phyloP scores from a whole-genome alignment of 30 jellyfish, hydroid and myxozoan species.

The Aurelia sp. region DNA sequence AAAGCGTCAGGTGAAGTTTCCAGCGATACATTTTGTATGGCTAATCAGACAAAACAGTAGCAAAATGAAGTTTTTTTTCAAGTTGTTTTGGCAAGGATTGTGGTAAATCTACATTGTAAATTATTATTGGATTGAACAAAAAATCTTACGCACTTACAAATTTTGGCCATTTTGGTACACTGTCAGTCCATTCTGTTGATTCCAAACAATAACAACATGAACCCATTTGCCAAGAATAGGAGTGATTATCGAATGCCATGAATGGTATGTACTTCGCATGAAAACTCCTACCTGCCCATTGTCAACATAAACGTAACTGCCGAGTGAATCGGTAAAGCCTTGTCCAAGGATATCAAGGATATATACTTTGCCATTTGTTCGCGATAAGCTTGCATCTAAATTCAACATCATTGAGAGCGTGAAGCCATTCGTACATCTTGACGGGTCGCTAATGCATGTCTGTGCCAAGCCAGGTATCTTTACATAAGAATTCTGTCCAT shows the following conservation, averaged over 20 bases:
- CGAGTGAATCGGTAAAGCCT: slow-evolving; percentile 62
- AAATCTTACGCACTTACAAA: slow-evolving; percentile 38
- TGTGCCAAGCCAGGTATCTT: slow-evolving; percentile 47
- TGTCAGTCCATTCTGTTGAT: slow-evolving; percentile 69
- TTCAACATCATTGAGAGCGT: slow-evolving; percentile 74
- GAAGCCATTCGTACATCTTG: slow-evolving; percentile 86
- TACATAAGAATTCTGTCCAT: slow-evolving; percentile 71
- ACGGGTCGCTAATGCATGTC: slow-evolving; percentile 86
- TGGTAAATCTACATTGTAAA: too few relatives aligned
- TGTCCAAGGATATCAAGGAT: slow-evolving; percentile 81
- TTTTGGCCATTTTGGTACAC: slow-evolving; percentile 69
- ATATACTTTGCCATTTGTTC: slow-evolving; percentile 15
- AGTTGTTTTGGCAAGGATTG: too few relatives aligned
- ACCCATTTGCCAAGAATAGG: slow-evolving; percentile 67
- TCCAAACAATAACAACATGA: slow-evolving; percentile 82
- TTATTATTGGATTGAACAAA: too few relatives aligned
- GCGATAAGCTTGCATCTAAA: slow-evolving; percentile 21
- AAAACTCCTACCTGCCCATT: slow-evolving; percentile 51
- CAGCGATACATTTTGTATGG: too few relatives aligned
- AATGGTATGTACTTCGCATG: slow-evolving; percentile 34
- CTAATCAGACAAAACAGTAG: too few relatives aligned
- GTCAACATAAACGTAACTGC: slow-evolving; percentile 51
- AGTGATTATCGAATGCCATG: slow-evolving; percentile 34
- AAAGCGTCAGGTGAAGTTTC: too few relatives aligned
- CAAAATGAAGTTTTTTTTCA: too few relatives aligned